Conservation (phyloP, 2,888 invertebrate species). For the Psylliodes chrysocephalus region DNA sequence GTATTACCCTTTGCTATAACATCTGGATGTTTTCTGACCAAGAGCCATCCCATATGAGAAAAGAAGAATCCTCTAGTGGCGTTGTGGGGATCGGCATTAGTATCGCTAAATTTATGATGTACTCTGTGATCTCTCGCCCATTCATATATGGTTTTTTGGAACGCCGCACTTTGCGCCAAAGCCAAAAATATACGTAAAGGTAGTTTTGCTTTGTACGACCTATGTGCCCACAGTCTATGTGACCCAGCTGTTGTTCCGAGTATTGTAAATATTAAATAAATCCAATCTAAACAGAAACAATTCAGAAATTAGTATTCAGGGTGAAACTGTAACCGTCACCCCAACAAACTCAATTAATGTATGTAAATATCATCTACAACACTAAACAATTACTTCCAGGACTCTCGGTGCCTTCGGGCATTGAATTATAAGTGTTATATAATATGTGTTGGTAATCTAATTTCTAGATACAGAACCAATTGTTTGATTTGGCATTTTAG, state of each 20-base stretch:
- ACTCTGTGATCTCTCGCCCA: constrained; percentile 87
- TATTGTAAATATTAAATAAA: not conserved
- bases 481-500: too few species aligned
- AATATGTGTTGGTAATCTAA: too few species aligned
- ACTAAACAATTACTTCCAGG: too few species aligned
- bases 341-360: too few species aligned
- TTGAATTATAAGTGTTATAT: too few species aligned
- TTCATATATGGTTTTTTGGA: constrained; percentile 89
- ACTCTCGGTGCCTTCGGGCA: too few species aligned
- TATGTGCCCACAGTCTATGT: constrained; percentile 84
- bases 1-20: constrained; percentile 83
- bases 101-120: constrained; percentile 91
- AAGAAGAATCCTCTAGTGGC: constrained; percentile 89
- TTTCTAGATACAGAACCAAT: too few species aligned
- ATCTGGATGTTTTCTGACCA: constrained; percentile 88
- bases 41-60: constrained; percentile 94
- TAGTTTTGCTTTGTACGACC: constrained; percentile 79
- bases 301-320: too few species aligned
- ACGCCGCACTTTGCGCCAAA: constrained; percentile 84
- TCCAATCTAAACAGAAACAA: not conserved
- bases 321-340: too few species aligned
- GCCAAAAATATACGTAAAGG: constrained; percentile 74
- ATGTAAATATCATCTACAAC: too few species aligned
- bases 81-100: constrained; percentile 92
- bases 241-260: constrained; percentile 86